These are phyloP conservation scores for Lepidotrigona ventralis DNA, from an alignment of 1,140 invertebrate genomes.

Conservation along the genomic window DNA sequence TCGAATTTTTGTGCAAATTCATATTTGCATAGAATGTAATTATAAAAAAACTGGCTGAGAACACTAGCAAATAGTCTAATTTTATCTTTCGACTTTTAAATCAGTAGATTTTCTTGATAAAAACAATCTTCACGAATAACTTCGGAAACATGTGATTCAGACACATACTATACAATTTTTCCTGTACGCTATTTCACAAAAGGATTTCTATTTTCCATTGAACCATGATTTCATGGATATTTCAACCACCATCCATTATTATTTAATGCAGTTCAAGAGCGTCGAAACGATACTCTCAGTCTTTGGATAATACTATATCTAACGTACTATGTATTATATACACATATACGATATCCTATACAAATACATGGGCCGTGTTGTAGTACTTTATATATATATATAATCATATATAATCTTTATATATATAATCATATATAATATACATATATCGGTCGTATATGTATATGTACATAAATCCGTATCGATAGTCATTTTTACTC, in stretches of 20 bases:
- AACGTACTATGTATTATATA: conserved; percentile 38
- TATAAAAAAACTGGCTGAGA: too few relatives aligned
- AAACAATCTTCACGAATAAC: neutral
- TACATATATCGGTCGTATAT: conserved; percentile 16
- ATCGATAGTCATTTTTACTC: neutral
- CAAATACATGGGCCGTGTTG: conserved; percentile 10
- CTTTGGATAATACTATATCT: conserved; percentile 39
- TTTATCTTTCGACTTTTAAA: neutral
- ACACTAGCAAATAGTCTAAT: too few relatives aligned
- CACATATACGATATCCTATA: conserved; percentile 23
- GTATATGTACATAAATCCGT: conserved; percentile 24
- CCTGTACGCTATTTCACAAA: neutral
- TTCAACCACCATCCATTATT: neutral
- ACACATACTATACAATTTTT: neutral
- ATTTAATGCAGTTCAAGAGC: conserved; percentile 30
- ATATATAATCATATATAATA: conserved; percentile 5
- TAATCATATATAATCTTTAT: neutral
- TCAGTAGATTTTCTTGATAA: neutral
- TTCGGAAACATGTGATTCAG: neutral
- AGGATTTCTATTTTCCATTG: neutral
- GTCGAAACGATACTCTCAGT: conserved; percentile 29
- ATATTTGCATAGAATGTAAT: too few relatives aligned
- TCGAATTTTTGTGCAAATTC: too few relatives aligned
- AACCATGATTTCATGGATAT: neutral
- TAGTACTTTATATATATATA: neutral